Conservation (phyloP, 2,797 vertebrate species). For the Erpetoichthys calabaricus region DNA sequence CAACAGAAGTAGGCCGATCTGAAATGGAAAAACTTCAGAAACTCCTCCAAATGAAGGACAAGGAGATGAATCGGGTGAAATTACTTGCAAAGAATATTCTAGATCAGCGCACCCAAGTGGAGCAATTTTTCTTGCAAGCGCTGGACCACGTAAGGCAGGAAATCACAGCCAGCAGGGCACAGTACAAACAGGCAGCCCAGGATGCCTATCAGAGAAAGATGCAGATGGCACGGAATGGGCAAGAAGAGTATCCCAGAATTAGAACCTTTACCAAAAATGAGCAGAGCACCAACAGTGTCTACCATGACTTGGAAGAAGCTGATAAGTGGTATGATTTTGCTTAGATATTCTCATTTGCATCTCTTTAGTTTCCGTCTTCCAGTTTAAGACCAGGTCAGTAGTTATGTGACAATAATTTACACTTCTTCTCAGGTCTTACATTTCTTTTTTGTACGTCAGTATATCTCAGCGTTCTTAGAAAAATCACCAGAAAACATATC, state of each 20-base stretch:
- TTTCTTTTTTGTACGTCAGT: too few relatives aligned
- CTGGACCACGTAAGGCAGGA: conserved; percentile 63
- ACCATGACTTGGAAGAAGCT: conserved; percentile 53
- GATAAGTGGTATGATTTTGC: conserved; percentile 48
- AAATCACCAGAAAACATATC: too few relatives aligned
- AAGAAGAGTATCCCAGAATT: conserved; percentile 54
- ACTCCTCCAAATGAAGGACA: conserved; percentile 54
- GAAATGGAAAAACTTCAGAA: conserved; percentile 59
- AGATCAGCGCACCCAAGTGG: conserved; percentile 61
- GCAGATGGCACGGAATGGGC: conserved; percentile 50
- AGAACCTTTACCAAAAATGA: conserved; percentile 58
- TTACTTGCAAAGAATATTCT: conserved; percentile 51
- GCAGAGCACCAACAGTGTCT: conserved; percentile 66
- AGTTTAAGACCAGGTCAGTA: too few relatives aligned
- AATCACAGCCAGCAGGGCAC: conserved; percentile 44
- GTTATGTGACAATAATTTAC: too few relatives aligned
- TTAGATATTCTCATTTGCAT: not conserved
- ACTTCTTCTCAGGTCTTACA: too few relatives aligned
- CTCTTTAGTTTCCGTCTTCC: not conserved
- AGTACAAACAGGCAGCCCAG: conserved; percentile 52
- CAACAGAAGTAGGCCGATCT: conserved; percentile 32
- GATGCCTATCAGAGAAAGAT: conserved; percentile 49
- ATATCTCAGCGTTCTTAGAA: not conserved
- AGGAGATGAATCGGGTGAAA: conserved; percentile 58
- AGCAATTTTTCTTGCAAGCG: conserved; percentile 67